phyloP scores from a whole-genome alignment of 2,113 vertebrate genomes.

The Anguilla japonica region DNA sequence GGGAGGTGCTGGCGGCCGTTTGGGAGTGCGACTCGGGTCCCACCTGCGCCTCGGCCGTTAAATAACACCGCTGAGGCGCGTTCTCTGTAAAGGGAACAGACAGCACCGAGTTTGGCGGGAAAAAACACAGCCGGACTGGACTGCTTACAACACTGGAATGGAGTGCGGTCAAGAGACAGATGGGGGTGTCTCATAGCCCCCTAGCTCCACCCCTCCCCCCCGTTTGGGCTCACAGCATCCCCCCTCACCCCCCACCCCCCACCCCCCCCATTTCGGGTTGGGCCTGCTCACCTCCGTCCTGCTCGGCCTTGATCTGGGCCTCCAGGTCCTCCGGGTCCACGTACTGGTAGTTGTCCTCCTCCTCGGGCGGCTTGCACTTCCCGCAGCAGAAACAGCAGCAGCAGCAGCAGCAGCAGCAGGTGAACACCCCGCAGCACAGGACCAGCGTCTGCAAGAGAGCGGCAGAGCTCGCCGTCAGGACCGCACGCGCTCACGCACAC shows the following conservation, averaged over 20 bases:
- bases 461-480: constrained; percentile 1
- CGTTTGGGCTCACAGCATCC: too few species aligned
- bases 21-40: background rate
- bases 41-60: constrained; percentile 9
- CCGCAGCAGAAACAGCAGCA: constrained; percentile 92
- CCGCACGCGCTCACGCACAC: background rate
- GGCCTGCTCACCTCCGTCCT: constrained; percentile 66
- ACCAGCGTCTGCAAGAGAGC: constrained; percentile 67
- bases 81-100: background rate
- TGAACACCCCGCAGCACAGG: constrained; percentile 74
- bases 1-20: background rate
- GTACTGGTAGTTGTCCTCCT: constrained; percentile 75
- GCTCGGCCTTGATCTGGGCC: constrained; percentile 78
- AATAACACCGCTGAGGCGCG: background rate
- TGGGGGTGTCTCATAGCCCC: background rate
- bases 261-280: too few species aligned
- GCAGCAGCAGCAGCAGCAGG: constrained; percentile 89
- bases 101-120: constrained; percentile 2
- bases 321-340: constrained; percentile 78
- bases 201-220: background rate
- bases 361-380: constrained; percentile 74
- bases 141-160: background rate
- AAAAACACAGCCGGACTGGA: background rate
- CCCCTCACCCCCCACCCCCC: background rate
- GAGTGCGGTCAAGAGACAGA: background rate